Percentiles rank a stretch among this genome's conserved stretches.
Conservation (phyloP, 2,113 vertebrate genomes). For the Caretta caretta region DNA sequence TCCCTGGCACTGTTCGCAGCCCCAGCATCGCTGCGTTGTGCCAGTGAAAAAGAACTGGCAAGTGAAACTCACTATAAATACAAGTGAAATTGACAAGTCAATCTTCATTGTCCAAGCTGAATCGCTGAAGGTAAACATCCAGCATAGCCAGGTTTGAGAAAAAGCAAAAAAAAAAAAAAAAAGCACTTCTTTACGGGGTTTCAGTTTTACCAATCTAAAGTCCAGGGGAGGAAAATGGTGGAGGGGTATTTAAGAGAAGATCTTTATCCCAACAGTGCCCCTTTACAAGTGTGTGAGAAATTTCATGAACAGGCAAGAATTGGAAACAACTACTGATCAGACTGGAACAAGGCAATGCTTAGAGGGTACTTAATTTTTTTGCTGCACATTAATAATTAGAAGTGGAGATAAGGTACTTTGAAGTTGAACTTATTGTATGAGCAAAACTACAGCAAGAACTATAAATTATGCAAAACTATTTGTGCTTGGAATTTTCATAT, state of each 20-base stretch:
- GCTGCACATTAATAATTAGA: constrained; percentile 28
- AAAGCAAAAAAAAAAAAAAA: neutral
- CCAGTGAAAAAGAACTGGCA: neutral
- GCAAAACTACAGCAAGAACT: constrained; percentile 67
- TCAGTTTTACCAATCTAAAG: neutral
- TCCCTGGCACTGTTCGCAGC: neutral
- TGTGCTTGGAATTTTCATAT: constrained; percentile 69
- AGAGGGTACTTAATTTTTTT: neutral
- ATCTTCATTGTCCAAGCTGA: constrained; percentile 4
- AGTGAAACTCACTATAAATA: neutral
- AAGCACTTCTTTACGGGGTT: neutral
- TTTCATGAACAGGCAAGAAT: neutral
- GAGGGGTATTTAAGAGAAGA: neutral
- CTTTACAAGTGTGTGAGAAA: neutral
- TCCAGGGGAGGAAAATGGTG: neutral
- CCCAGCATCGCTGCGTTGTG: neutral
- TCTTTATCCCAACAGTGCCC: neutral
- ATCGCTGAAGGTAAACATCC: neutral
- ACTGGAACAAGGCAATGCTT: neutral
- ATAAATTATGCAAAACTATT: constrained; percentile 76
- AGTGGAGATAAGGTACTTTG: constrained; percentile 15
- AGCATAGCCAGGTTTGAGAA: neutral
- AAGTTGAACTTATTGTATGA: constrained; percentile 62
- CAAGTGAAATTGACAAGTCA: constrained; percentile 11
- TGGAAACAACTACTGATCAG: neutral